Conservation (phyloP, 2,888 invertebrate species). For the Agrypnus murinus region DNA sequence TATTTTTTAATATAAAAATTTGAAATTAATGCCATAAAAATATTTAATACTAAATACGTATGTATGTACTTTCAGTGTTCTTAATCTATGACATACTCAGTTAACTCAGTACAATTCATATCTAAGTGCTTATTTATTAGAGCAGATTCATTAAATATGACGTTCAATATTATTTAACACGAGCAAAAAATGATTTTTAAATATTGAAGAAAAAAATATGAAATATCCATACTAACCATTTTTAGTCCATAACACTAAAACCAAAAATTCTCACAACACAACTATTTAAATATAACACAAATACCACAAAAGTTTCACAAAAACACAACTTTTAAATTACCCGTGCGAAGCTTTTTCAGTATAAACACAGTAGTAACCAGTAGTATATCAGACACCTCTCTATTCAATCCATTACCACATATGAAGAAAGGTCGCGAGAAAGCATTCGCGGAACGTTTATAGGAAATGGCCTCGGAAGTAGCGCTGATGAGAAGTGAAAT, state of each 20-base stretch:
- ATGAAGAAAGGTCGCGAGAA: conserved; percentile 54
- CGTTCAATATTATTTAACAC: too few species aligned
- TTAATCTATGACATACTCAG: too few species aligned
- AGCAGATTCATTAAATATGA: too few species aligned
- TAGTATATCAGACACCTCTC: conserved; percentile 31
- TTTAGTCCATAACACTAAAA: neutral
- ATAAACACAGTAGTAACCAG: neutral
- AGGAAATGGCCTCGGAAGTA: conserved; percentile 58
- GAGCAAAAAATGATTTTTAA: too few species aligned
- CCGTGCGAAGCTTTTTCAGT: neutral
- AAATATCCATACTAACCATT: conserved; percentile 17
- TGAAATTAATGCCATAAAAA: too few species aligned
- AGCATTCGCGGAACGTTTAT: conserved; percentile 54
- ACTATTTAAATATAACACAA: too few species aligned
- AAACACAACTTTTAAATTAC: conserved; percentile 12
- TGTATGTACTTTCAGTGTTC: too few species aligned
- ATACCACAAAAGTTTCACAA: neutral
- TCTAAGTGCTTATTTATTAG: too few species aligned
- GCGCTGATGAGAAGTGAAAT: conserved; percentile 59
- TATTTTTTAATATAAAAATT: too few species aligned
- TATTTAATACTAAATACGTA: too few species aligned
- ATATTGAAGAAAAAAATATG: neutral
- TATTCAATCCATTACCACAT: conserved; percentile 22
- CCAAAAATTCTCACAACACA: neutral
- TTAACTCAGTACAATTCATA: too few species aligned